Base-by-base conservation (phyloP, 2,888 invertebrate genomes). In the Malthinus seriepunctatus region DNA sequence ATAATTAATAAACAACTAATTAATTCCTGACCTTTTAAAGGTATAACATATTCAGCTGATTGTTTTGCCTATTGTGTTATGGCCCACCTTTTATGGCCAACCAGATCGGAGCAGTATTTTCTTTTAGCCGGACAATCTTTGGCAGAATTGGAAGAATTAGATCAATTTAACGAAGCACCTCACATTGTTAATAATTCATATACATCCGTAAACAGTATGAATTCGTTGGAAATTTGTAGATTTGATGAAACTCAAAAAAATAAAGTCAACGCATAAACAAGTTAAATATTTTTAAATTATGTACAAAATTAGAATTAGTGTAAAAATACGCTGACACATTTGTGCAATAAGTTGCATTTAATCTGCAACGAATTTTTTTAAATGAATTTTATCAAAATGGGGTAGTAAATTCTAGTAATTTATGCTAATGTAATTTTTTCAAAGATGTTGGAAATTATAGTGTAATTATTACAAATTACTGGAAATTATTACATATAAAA, bases 11-110 rank as follows among this genome's bases (percentile, higher is more conserved):
- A 8, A 11, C 47, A 32, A 31, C 32, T 12, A 8, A 46, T 59
- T 42, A 8, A 54, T 32, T 47, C 52, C 14, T 44, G 10, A 37
- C 12, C 53, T 39, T 62, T 79, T 80, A 1, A 78, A 95, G 97
- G 95, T 72, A 95, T 97, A 72, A 95, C 94, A 14, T 95, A 95
- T 76, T 94, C 96, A 1, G 97, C 95, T 0, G 97, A 98, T 76
- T 94, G 95, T 77, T 84, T 97, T 70, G 97, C 96, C 1, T 95
- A 93, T 76, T 93, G 93, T 69, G 92, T 96, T 34, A 93, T 97
- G 90, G 91, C 96, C 0, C 97, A 97, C 76, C 81, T 98, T 63
- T 81, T 98, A 62, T 98, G 97, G 97, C 97, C 97, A 35, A 94
- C 93, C 51, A 85, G 95, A 51, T 92, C 93, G 34, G 94, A 95